Percentiles rank a stretch among this genome's conserved stretches.
Evolutionary conservation across 2,888 invertebrate genomes (phyloP).

Genomic region (Nymphalis urticae): DNA sequence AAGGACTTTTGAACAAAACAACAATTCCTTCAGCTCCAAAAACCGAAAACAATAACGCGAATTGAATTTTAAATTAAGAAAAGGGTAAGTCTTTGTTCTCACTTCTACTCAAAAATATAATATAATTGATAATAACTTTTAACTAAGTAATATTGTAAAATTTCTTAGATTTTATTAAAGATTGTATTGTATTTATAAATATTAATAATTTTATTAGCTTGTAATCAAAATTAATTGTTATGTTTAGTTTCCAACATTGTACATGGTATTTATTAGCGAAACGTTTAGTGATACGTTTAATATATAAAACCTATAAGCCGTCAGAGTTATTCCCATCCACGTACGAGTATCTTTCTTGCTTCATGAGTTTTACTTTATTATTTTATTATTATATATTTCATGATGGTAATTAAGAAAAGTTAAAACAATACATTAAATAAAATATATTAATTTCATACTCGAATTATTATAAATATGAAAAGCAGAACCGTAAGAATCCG

Average conservation of each 20-base stretch:
- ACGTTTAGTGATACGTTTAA: no score
- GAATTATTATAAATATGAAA: constrained; percentile 23
- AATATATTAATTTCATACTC: not conserved
- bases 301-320: no score
- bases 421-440: not conserved
- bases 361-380: no score
- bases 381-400: no score
- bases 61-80: not conserved
- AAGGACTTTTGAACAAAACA: constrained; percentile 5
- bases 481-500: constrained; percentile 11
- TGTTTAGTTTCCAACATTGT: no score
- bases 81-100: constrained; percentile 4
- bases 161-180: not conserved
- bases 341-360: no score
- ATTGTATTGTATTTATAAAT: not conserved
- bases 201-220: no score
- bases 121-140: not conserved
- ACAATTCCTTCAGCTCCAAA: constrained; percentile 6
- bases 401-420: no score
- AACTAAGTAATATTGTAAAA: not conserved
- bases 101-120: not conserved
- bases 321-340: no score
- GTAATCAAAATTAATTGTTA: no score
- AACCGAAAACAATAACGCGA: constrained; percentile 1
- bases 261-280: no score